A percentile compares a stretch with the other conserved stretches of the same genome.
phyloP scores from a whole-genome alignment of 2,113 vertebrate genomes.

The Centrocercus urophasianus region DNA sequence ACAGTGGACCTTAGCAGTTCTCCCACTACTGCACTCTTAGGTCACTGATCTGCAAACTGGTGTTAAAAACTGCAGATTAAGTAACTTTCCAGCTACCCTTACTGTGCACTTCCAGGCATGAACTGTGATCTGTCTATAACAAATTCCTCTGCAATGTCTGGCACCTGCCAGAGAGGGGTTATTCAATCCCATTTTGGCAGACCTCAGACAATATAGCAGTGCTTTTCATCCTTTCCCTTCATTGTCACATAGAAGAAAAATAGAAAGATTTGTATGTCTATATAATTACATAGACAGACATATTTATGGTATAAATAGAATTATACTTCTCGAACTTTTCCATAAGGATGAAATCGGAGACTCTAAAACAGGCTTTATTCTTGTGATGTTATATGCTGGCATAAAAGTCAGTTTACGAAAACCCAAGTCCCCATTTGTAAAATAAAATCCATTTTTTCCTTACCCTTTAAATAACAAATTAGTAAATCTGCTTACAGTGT shows the following conservation, averaged over 20 bases:
- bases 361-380: neutral
- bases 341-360: neutral
- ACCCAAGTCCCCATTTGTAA: neutral
- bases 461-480: neutral
- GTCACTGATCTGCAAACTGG: neutral
- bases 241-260: neutral
- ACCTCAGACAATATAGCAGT: neutral
- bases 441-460: neutral
- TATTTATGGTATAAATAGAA: neutral
- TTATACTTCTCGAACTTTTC: neutral
- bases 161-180: accelerated
- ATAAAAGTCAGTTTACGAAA: neutral
- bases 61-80: neutral
- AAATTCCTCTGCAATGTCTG: neutral
- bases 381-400: accelerated
- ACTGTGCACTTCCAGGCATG: neutral
- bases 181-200: neutral
- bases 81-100: neutral
- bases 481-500: neutral
- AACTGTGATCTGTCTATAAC: neutral
- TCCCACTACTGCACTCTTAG: neutral
- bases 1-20: neutral
- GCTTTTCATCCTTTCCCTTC: neutral
- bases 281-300: neutral
- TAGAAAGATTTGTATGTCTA: neutral